Evolutionary conservation across 2,113 vertebrate genomes (phyloP), one percentile per base, ranked within the genome.

Genomic region (Arenaria interpres): DNA sequence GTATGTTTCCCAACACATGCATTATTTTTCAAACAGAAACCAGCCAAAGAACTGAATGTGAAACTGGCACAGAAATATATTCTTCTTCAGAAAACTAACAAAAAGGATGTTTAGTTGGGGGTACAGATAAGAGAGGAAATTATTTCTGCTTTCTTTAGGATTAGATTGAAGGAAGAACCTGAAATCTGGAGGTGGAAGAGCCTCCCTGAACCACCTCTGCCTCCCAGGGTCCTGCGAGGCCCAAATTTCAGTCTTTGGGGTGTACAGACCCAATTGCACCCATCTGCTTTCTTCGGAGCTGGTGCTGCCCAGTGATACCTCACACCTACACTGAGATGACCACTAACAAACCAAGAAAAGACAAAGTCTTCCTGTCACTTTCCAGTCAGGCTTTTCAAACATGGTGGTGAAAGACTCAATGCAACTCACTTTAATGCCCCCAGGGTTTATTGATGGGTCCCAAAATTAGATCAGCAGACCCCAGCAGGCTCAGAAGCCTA

Each of bases 381-480:
- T 12, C 28, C 88, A 83, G 25, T 11, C 54, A 76, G 74, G 37
- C 37, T 89, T 73, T 76, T 53, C 57, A 69, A 51, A 4, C 0
- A 0, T 19, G 30, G 43, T 75, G 89, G 32, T 79, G 90, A 90
- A 90, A 93, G 50, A 54, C 53, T 68, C 1, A 9, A 48, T 76
- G 63, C 54, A 22, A 74, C 85, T 91, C 67, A 14, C 64, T 91
- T 69, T 43, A 66, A 83, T 54, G 41, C 37, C 91, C 59, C 75
- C 14, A 12, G 64, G 86, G 90, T 23, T 93, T 89, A 79, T 79
- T 27, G 60, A 89, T 82, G 79, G 69, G 57, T 81, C 76, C 88
- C 85, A 59, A 92, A 95, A 94, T 97, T 64, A 92, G 88, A 95
- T 95, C 72, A 94, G 72, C 80, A 91, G 62, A 88, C 66, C 69